Percentiles rank a stretch among this genome's conserved stretches.
Evolutionary conservation across 2,797 vertebrate species (phyloP).

Genomic region (Limosa lapponica): DNA sequence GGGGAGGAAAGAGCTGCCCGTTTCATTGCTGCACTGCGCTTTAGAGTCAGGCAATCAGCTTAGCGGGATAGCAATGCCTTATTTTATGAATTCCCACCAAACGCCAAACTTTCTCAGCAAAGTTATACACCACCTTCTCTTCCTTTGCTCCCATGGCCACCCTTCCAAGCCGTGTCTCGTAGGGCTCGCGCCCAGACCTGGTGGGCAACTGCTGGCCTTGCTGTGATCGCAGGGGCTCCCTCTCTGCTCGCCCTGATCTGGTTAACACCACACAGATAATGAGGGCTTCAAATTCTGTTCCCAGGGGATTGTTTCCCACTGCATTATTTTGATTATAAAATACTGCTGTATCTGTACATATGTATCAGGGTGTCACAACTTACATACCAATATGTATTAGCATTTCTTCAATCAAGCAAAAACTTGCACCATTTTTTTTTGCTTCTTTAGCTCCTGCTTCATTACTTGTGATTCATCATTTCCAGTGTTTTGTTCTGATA

Average conservation of each 20-base stretch:
- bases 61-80: neutral
- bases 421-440: constrained; percentile 15
- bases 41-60: constrained; percentile 25
- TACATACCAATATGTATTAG: constrained; percentile 34
- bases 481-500: constrained; percentile 63
- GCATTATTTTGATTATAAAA: constrained; percentile 57
- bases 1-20: neutral
- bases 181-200: neutral
- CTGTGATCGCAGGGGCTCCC: neutral
- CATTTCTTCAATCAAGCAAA: constrained; percentile 63
- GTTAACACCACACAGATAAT: constrained; percentile 38
- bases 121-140: neutral
- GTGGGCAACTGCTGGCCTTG: neutral
- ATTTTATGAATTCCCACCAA: constrained; percentile 13
- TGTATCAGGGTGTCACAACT: constrained; percentile 22
- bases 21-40: neutral
- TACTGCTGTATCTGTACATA: neutral
- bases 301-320: neutral
- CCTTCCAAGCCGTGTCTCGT: neutral
- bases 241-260: neutral
- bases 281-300: constrained; percentile 23
- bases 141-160: neutral
- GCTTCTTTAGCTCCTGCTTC: constrained; percentile 46
- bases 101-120: neutral
- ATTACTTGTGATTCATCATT: constrained; percentile 66